Evolutionary conservation across 2,797 vertebrate species (phyloP).

Genomic region (Danio kyathit): DNA sequence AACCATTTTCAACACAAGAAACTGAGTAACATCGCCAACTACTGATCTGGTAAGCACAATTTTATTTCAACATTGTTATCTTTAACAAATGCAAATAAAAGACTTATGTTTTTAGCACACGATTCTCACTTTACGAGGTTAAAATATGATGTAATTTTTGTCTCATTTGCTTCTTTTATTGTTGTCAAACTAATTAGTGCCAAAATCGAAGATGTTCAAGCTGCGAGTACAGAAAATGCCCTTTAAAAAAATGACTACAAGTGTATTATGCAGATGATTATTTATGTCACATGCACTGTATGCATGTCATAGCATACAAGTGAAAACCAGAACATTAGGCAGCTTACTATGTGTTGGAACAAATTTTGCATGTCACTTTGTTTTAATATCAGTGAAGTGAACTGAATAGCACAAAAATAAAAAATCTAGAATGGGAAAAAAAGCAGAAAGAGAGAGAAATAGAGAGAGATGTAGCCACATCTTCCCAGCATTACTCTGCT

Average conservation of each 20-base stretch:
- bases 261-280: neutral
- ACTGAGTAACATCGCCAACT: too few species aligned
- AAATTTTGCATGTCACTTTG: constrained; percentile 9
- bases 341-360: neutral
- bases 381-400: neutral
- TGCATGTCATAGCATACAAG: neutral
- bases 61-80: too few species aligned
- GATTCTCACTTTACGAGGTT: too few species aligned
- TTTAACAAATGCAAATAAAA: too few species aligned
- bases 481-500: constrained; percentile 76
- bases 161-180: too few species aligned
- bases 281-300: neutral
- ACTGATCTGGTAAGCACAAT: too few species aligned
- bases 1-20: too few species aligned
- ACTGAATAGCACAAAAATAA: constrained; percentile 2
- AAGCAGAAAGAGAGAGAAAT: constrained; percentile 15
- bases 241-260: neutral
- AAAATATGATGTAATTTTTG: too few species aligned
- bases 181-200: neutral
- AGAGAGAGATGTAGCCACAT: constrained; percentile 49
- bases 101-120: too few species aligned
- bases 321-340: neutral
- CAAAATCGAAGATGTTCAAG: neutral
- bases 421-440: neutral
- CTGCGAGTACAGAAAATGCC: neutral